Percentiles rank a stretch among this genome's conserved stretches.
Conservation (phyloP, 2,888 invertebrate genomes). For the Drosophila prolongata region DNA sequence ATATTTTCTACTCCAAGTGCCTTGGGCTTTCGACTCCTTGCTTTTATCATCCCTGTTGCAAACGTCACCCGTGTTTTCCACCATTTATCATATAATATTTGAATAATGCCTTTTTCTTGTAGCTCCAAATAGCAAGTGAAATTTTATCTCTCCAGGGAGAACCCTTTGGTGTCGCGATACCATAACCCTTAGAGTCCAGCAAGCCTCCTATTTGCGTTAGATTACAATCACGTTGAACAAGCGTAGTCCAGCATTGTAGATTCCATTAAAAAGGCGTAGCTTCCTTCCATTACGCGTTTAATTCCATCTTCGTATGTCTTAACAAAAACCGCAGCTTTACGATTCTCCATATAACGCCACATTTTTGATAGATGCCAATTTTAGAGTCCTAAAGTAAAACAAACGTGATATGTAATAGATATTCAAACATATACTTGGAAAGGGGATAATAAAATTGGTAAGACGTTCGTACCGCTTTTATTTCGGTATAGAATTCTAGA, state of each 20-base stretch:
- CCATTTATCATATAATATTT: conserved; percentile 98
- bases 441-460: too few relatives aligned
- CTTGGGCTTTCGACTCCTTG: conserved; percentile 96
- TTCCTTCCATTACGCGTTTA: conserved; percentile 92
- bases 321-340: conserved; percentile 93
- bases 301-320: conserved; percentile 96
- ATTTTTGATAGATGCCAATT: conserved; percentile 95
- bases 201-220: conserved; percentile 97
- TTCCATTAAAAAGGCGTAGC: conserved; percentile 99
- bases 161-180: conserved; percentile 98
- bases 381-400: conserved; percentile 89
- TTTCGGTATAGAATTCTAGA: too few relatives aligned
- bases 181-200: conserved; percentile 88
- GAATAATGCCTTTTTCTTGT: conserved; percentile 97
- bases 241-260: conserved; percentile 98
- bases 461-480: too few relatives aligned
- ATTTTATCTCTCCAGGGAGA: conserved; percentile 98
- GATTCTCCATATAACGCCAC: conserved; percentile 97
- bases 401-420: neutral
- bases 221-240: conserved; percentile 97
- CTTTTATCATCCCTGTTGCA: conserved; percentile 94
- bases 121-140: conserved; percentile 96
- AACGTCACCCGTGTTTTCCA: conserved; percentile 98
- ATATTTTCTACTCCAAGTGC: conserved; percentile 94
- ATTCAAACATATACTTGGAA: too few relatives aligned